Evolutionary conservation across 2,888 invertebrate species (phyloP).

Genomic region (Heteromurus nitidus): DNA sequence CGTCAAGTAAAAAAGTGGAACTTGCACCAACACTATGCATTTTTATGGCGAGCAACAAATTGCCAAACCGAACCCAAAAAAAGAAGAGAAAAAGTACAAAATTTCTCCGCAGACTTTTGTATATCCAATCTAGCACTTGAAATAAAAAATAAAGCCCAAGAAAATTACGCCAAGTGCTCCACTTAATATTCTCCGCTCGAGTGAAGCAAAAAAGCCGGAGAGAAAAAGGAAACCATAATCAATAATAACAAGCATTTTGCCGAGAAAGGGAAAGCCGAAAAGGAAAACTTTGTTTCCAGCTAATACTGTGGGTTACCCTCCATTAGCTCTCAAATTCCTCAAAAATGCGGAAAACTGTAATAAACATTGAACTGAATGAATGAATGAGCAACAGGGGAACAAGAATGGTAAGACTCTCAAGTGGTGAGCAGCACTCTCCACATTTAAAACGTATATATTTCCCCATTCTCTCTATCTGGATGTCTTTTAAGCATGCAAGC

Average conservation of each 20-base stretch:
- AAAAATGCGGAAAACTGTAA: slow-evolving; percentile 48
- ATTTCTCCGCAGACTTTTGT: too few species aligned
- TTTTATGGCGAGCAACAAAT: slow-evolving; percentile 35
- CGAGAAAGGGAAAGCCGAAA: slow-evolving; percentile 35
- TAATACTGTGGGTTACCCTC: slow-evolving; percentile 62
- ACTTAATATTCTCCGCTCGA: slow-evolving; percentile 24
- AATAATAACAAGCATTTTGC: slow-evolving; percentile 19
- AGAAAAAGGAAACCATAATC: slow-evolving; percentile 13
- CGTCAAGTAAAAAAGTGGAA: slow-evolving; percentile 37
- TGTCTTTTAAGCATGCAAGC: slow-evolving; percentile 43
- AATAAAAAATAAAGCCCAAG: too few species aligned
- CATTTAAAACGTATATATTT: too few species aligned
- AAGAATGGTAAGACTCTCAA: too few species aligned
- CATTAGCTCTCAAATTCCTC: slow-evolving; percentile 54
- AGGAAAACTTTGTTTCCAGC: too few species aligned
- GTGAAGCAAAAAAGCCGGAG: slow-evolving; percentile 21
- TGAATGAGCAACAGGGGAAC: background rate
- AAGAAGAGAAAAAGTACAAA: too few species aligned
- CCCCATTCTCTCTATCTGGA: too few species aligned
- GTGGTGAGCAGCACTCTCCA: too few species aligned
- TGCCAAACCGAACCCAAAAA: background rate
- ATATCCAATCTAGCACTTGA: too few species aligned
- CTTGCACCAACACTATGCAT: too few species aligned
- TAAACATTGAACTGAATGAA: slow-evolving; percentile 24
- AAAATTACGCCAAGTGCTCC: too few species aligned